These are phyloP conservation scores for Sanderia malayensis DNA, from an alignment of 30 jellyfish, hydroid and myxozoan species.

Conservation along the genomic window DNA sequence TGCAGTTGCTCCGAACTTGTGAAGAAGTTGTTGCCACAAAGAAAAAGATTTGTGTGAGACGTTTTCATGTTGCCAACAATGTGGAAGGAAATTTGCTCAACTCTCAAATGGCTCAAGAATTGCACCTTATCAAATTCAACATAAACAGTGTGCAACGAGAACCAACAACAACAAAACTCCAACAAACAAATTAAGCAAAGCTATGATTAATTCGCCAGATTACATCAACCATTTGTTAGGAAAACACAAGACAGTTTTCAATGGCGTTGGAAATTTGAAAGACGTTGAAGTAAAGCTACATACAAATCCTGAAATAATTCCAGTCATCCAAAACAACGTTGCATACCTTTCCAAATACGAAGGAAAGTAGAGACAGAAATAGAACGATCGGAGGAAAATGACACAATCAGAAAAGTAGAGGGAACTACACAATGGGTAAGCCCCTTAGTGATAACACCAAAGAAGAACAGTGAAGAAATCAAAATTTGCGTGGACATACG, in stretches of 20 bases:
- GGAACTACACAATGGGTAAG: conserved; percentile 83
- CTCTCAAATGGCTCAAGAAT: conserved; percentile 2
- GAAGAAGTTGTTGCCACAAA: neutral
- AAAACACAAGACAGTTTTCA: conserved; percentile 37
- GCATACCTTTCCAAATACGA: conserved; percentile 57
- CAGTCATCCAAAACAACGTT: conserved; percentile 52
- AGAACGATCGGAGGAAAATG: conserved; percentile 46
- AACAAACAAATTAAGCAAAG: conserved; percentile 22
- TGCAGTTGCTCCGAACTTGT: neutral
- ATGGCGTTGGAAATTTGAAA: conserved; percentile 57
- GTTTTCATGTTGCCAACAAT: conserved; percentile 6
- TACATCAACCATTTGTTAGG: conserved; percentile 6
- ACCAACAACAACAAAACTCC: neutral
- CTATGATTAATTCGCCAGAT: conserved; percentile 27
- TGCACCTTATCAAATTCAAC: conserved; percentile 16
- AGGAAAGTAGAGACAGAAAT: conserved; percentile 47
- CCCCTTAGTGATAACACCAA: conserved; percentile 50
- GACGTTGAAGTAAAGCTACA: conserved; percentile 55
- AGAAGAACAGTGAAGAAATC: conserved; percentile 48
- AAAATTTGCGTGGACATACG: conserved; percentile 71
- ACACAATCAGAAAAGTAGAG: conserved; percentile 50
- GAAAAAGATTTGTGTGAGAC: neutral
- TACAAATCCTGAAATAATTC: conserved; percentile 34
- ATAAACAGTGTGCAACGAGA: conserved; percentile 3
- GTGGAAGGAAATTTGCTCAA: conserved; percentile 12